Conservation (phyloP, 2,888 invertebrate genomes). For the Tridacna gigas region DNA sequence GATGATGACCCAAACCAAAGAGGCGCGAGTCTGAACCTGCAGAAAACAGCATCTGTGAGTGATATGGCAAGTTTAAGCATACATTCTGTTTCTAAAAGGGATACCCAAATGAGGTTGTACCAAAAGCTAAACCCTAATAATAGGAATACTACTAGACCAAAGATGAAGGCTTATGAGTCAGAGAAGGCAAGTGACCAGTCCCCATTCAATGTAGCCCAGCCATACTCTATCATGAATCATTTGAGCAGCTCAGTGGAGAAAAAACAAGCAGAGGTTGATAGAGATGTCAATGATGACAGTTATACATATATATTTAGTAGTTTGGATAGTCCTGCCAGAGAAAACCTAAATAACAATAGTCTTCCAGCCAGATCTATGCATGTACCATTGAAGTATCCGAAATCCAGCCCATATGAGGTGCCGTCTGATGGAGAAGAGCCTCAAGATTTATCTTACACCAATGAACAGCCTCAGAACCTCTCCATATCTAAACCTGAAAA, state of each 20-base stretch:
- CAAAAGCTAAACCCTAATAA: slow-evolving; percentile 10
- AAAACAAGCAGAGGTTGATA: slow-evolving; percentile 13
- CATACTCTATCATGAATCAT: slow-evolving; percentile 17
- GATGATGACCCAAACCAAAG: slow-evolving; percentile 23
- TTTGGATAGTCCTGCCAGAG: slow-evolving; percentile 34
- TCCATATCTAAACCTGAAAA: slow-evolving; percentile 15
- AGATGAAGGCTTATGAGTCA: background rate
- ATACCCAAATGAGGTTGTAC: background rate
- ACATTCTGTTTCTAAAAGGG: background rate
- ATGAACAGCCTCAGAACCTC: slow-evolving; percentile 37
- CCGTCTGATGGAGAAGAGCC: slow-evolving; percentile 54
- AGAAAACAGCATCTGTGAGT: slow-evolving; percentile 32
- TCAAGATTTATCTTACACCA: slow-evolving; percentile 43
- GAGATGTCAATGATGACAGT: slow-evolving; percentile 15
- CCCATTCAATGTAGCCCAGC: background rate
- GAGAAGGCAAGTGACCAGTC: background rate
- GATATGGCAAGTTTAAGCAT: background rate
- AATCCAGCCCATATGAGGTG: slow-evolving; percentile 43
- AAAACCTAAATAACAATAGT: slow-evolving; percentile 17
- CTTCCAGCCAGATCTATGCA: slow-evolving; percentile 53
- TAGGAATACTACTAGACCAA: slow-evolving; percentile 49
- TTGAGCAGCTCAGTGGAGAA: slow-evolving; percentile 7
- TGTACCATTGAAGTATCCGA: slow-evolving; percentile 49
- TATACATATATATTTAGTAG: slow-evolving; percentile 58
- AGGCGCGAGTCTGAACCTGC: slow-evolving; percentile 41